phyloP scores from a whole-genome alignment of 30 jellyfish, hydroid and myxozoan species.

The Turritopsis rubra region DNA sequence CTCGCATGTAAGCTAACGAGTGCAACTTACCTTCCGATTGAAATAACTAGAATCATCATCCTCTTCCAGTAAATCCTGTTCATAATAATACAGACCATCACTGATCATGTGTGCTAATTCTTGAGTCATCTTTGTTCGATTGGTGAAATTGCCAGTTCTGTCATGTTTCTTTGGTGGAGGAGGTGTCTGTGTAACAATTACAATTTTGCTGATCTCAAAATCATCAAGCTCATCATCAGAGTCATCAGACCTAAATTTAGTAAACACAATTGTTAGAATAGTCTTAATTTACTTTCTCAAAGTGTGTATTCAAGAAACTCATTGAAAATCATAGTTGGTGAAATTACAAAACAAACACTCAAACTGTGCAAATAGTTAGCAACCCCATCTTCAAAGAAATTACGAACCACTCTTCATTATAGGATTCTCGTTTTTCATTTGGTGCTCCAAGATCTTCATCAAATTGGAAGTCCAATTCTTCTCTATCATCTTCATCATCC shows the following conservation, averaged over 20 bases:
- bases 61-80: slow-evolving; percentile 80
- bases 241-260: slow-evolving; percentile 72
- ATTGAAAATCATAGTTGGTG: too few species aligned
- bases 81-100: slow-evolving; percentile 87
- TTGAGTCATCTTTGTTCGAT: slow-evolving; percentile 84
- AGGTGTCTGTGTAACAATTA: slow-evolving; percentile 94
- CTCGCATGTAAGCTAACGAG: too few species aligned
- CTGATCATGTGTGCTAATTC: slow-evolving; percentile 81
- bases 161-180: slow-evolving; percentile 96
- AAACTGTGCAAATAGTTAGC: too few species aligned
- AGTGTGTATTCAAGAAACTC: too few species aligned
- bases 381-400: neutral
- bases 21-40: slow-evolving; percentile 50
- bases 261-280: too few species aligned
- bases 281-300: too few species aligned
- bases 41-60: slow-evolving; percentile 71
- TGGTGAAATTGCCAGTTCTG: slow-evolving; percentile 74
- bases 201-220: slow-evolving; percentile 70
- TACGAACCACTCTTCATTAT: slow-evolving; percentile 66
- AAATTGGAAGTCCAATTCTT: slow-evolving; percentile 81
- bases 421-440: slow-evolving; percentile 38
- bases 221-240: slow-evolving; percentile 94
- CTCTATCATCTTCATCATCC: slow-evolving; percentile 67
- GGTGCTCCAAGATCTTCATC: slow-evolving; percentile 65
- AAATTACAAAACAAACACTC: too few species aligned